Conservation (phyloP, 2,888 invertebrate species). For the Melanchra persicariae region DNA sequence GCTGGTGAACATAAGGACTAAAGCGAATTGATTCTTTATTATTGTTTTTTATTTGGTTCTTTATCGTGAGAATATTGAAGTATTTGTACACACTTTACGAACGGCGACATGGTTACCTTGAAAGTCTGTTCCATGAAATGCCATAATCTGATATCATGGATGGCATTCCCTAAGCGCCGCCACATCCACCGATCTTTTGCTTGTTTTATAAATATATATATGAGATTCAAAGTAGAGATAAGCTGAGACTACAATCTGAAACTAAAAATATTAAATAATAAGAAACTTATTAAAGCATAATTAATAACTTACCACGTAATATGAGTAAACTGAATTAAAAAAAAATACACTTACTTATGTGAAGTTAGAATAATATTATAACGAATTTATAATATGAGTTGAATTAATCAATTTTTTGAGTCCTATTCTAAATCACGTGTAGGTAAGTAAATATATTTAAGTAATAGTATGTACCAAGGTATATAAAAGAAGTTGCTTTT, state of each 20-base stretch:
- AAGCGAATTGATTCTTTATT: not conserved
- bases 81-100: too few species aligned
- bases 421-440: not conserved
- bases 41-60: not conserved
- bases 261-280: not conserved
- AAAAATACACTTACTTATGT: not conserved
- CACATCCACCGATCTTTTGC: too few species aligned
- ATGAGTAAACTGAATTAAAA: not conserved
- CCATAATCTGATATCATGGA: not conserved
- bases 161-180: too few species aligned
- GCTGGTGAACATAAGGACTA: not conserved
- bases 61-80: not conserved
- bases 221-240: not conserved
- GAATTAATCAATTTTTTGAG: not conserved
- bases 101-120: too few species aligned
- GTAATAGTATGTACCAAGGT: not conserved
- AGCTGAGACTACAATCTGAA: not conserved
- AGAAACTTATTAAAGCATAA: not conserved
- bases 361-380: not conserved
- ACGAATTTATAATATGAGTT: not conserved
- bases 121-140: not conserved
- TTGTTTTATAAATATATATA: not conserved
- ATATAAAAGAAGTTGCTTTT: too few species aligned
- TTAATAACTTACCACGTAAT: not conserved
- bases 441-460: not conserved